Evolutionary conservation across 2,888 invertebrate species (phyloP).

Genomic region (Cryptocheilus praepositus): DNA sequence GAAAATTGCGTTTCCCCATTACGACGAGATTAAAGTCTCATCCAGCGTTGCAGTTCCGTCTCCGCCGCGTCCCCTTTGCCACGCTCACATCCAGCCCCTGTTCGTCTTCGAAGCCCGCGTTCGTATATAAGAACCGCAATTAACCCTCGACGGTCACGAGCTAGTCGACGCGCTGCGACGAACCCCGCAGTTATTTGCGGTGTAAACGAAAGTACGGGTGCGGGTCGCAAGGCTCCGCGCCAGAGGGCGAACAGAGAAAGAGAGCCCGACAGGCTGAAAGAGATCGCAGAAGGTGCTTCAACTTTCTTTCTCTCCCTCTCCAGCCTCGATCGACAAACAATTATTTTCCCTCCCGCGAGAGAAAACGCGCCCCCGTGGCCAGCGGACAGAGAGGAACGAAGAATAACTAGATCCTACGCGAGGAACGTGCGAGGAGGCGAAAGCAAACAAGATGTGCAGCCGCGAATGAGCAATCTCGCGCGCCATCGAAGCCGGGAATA

Average conservation of each 20-base stretch:
- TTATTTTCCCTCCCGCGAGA: conserved; percentile 40
- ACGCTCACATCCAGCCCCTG: conserved; percentile 4
- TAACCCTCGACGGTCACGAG: conserved; percentile 46
- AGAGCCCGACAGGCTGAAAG: neutral
- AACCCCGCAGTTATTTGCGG: conserved; percentile 51
- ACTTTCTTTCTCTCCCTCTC: conserved; percentile 1
- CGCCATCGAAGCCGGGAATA: conserved; percentile 23
- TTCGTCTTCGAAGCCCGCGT: conserved; percentile 35
- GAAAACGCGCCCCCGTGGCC: too few species aligned
- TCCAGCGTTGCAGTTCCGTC: conserved; percentile 43
- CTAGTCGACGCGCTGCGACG: conserved; percentile 25
- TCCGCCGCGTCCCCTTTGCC: conserved; percentile 3
- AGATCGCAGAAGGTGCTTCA: neutral
- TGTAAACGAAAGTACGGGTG: conserved; percentile 52
- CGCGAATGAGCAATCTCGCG: conserved; percentile 42
- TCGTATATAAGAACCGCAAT: conserved; percentile 57
- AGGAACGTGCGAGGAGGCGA: neutral
- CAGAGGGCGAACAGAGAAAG: too few species aligned
- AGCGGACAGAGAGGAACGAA: neutral
- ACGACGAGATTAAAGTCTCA: conserved; percentile 58
- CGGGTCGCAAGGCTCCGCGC: conserved; percentile 3
- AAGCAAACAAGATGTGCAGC: neutral
- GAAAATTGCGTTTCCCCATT: conserved; percentile 60
- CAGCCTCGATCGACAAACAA: conserved; percentile 47
- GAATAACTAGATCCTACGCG: conserved; percentile 2